Base-by-base conservation (phyloP, 2,113 vertebrate genomes). In the Bambusicola thoracicus region DNA sequence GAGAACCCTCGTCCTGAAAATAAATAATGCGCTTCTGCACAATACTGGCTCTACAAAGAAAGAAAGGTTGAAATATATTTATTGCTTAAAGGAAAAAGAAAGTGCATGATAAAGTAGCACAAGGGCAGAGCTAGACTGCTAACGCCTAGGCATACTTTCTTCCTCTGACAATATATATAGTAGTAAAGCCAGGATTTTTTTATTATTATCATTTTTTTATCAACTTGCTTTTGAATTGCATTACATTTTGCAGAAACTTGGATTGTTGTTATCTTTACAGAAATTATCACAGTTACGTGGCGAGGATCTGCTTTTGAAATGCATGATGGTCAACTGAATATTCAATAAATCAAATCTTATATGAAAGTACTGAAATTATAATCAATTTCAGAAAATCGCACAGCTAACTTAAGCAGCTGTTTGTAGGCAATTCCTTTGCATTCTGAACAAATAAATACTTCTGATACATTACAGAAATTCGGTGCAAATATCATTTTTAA, bases 1-100 rank as follows among this genome's bases (percentile, higher is more conserved):
- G 98, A 58, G 98, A 98, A 53, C 99, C 99, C 92, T 99, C 99
- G 94, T 99, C 99, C 96, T 99, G 99, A 97, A 99, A 99, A 97
- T 99, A 99, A 97, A 99, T 99, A 30, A 99, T 99, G 88, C 98
- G 98, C 90, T 99, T 99, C 98, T 99, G 99, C 92, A 99, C 99
- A 68, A 99, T 99, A 94, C 99, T 99, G 81, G 99, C 99, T 96
- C 99, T 99, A 81, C 51, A 75, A 81, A 73, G 61, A 36, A 80
- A 81, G 9, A 80, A 7, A 8, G 5, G 22, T n/a, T 62, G 5
- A 74, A 81, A 74, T 32, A 13, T 2, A 13, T 32, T 41, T 76
- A 61, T 79, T 77, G 29, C 25, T 44, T 44, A 40, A 74, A 70
- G 30, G 56, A 72, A 94, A 77, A 44, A 36, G 24, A 38, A 68